Percentiles rank a stretch among this genome's conserved stretches.
Conservation (phyloP, 2,797 vertebrate genomes). For the Catostomus latipinnis region DNA sequence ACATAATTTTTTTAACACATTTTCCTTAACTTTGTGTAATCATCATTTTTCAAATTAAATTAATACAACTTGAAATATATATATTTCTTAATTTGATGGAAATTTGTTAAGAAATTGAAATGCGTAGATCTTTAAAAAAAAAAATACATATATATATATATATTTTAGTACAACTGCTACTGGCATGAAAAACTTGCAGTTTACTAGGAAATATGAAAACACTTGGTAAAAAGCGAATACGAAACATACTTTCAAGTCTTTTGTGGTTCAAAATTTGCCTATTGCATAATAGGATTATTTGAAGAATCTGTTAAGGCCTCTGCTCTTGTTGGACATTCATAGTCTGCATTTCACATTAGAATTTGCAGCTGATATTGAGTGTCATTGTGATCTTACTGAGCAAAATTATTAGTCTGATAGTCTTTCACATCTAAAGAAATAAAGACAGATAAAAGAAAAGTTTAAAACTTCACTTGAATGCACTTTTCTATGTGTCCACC, state of each 20-base stretch:
- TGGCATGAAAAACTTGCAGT: too few relatives aligned
- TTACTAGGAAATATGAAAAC: background rate
- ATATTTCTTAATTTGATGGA: too few relatives aligned
- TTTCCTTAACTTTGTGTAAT: too few relatives aligned
- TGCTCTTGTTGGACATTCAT: background rate
- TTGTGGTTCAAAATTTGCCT: conserved; percentile 59
- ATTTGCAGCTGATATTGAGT: background rate
- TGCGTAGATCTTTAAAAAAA: too few relatives aligned
- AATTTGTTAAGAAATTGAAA: too few relatives aligned
- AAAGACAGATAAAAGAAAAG: conserved; percentile 2
- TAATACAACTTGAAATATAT: too few relatives aligned
- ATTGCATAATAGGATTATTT: conserved; percentile 22
- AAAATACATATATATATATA: too few relatives aligned
- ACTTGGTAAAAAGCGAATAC: conserved; percentile 20
- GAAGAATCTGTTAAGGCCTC: conserved; percentile 27
- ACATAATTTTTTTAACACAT: too few relatives aligned
- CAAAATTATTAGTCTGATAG: too few relatives aligned
- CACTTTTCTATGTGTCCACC: conserved; percentile 56
- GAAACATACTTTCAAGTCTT: conserved; percentile 62
- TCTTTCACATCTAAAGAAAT: background rate
- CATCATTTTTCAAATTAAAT: too few relatives aligned
- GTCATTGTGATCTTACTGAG: background rate
- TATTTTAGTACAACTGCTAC: too few relatives aligned
- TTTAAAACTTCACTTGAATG: conserved; percentile 43
- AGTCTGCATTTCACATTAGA: background rate